Conservation (phyloP, 1,140 invertebrate genomes). For the Lepidotrigona ventralis region DNA sequence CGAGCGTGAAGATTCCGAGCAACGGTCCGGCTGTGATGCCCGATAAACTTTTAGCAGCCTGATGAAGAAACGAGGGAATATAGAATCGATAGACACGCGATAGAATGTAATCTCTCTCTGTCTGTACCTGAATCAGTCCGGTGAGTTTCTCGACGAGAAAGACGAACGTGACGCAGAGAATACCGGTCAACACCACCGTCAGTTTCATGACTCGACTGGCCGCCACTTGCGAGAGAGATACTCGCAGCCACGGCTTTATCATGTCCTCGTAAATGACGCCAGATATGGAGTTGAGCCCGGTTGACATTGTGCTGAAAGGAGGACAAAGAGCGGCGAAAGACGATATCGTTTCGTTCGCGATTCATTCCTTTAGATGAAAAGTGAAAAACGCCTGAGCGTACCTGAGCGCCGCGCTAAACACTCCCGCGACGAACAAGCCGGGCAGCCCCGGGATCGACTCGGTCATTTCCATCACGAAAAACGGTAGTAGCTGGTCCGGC, state of each 20-base stretch:
- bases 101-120: no score
- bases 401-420: conserved; percentile 88
- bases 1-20: conserved; percentile 88
- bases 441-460: conserved; percentile 85
- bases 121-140: conserved; percentile 84
- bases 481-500: conserved; percentile 84
- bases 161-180: conserved; percentile 83
- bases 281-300: conserved; percentile 89
- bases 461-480: conserved; percentile 88
- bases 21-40: conserved; percentile 88
- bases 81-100: no score
- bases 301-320: conserved; percentile 87
- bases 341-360: no score
- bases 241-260: conserved; percentile 84
- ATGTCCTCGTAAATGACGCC: conserved; percentile 91
- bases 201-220: conserved; percentile 86
- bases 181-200: conserved; percentile 84
- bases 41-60: conserved; percentile 84
- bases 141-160: conserved; percentile 86
- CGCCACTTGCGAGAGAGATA: conserved; percentile 82
- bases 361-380: no score
- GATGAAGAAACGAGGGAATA: conserved; percentile 37
- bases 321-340: no score
- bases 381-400: conserved; percentile 58
- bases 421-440: conserved; percentile 88